Evolutionary conservation across 2,888 invertebrate species (phyloP).

Genomic region (Drosophila austrosaltans): DNA sequence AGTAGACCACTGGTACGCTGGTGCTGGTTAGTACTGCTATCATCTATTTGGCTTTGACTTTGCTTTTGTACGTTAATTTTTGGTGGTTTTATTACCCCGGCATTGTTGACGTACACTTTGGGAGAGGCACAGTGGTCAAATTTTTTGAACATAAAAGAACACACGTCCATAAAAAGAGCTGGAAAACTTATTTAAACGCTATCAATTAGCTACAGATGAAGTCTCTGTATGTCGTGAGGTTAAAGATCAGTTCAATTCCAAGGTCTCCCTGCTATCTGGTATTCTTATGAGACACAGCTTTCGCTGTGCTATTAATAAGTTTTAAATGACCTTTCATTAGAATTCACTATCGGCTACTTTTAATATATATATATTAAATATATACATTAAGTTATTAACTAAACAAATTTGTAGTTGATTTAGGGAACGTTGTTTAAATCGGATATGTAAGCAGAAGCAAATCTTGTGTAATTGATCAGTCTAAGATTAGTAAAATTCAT

Average conservation of each 20-base stretch:
- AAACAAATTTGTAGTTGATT: too few species aligned
- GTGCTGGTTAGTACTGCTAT: conserved; percentile 16
- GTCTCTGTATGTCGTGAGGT: neutral
- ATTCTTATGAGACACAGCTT: neutral
- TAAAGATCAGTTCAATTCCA: neutral
- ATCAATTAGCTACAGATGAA: neutral
- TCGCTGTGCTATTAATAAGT: neutral
- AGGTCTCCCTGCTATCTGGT: neutral
- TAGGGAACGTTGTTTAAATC: too few species aligned
- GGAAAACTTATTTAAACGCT: neutral
- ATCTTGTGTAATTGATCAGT: too few species aligned
- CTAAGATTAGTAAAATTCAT: too few species aligned
- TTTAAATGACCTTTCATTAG: neutral
- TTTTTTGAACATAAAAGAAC: too few species aligned
- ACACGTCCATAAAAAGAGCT: neutral
- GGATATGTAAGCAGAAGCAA: too few species aligned
- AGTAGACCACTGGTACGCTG: conserved; percentile 8
- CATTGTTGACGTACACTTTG: conserved; percentile 43
- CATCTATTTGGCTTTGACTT: conserved; percentile 36
- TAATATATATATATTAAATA: neutral
- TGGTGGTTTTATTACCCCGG: conserved; percentile 56
- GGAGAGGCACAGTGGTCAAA: conserved; percentile 11
- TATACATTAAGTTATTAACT: too few species aligned
- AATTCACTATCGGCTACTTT: neutral
- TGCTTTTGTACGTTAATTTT: conserved; percentile 60